Base-by-base conservation (phyloP, 2,888 invertebrate genomes). In the Drosophila subquinaria region DNA sequence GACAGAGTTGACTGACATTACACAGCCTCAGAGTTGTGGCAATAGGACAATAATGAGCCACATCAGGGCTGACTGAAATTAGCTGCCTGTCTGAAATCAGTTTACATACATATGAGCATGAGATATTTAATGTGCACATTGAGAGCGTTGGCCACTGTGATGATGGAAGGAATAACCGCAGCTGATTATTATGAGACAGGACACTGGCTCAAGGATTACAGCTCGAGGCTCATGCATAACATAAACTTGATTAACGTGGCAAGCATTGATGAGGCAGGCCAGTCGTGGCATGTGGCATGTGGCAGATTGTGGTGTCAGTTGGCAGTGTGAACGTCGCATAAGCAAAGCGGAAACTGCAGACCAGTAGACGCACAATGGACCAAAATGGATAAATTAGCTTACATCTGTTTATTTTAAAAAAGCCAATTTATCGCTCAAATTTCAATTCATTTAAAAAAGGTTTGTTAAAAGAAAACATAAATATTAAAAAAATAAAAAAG, bases 1-100 rank as follows among this genome's bases (percentile, higher is more conserved):
- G 33, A 10, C 45, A 15, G 1, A 23, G 15, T 45, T 10, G 27
- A 33, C 40, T 40, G 42, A 13, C 53, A 53, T 42, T 53, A 55
- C 13, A 9, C 27, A 36, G 13, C 3, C 36, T 38, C 15, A 11
- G 33, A 11, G 33, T 4, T 20, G 20, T 47, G 36, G 62, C 57
- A 76, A 76, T 73, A 57, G 62, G 56, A 76, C 82, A 73, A 88
- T 84, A 84, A 87, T 87, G 84, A 67, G 69, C 59, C 66, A 56
- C 69, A 68, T 59, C 66, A 67, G 56, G 71, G 60, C 69, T 68
- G 75, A 78, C 71, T 68, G 59, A 82, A 80, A 87, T 84, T 82
- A 87, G 86, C 77, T 64, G 71, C 42, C 56, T 69, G 60, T 61
- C 69, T 36, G 70, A 65, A 69, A 66, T 81, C 68, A 74, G 79